Conservation (phyloP, 2,888 invertebrate genomes). For the Nomada ruficornis region DNA sequence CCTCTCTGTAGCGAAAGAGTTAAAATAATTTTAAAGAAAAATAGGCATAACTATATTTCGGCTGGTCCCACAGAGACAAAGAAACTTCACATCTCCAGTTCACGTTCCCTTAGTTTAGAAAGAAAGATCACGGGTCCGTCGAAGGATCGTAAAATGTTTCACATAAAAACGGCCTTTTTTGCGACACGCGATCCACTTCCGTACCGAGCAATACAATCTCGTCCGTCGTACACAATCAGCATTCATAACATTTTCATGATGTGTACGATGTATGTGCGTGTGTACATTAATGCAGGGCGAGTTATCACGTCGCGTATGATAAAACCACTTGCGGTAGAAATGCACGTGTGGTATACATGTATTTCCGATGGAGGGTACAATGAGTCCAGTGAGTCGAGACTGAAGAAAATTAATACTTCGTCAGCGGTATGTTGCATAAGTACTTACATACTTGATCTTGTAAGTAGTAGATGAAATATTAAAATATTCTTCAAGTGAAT, state of each 20-base stretch:
- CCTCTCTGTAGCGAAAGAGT: too few relatives aligned
- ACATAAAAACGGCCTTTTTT: conserved; percentile 27
- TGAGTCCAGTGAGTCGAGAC: conserved; percentile 43
- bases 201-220: conserved; percentile 19
- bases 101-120: not conserved
- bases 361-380: conserved; percentile 40
- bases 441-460: too few relatives aligned
- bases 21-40: not conserved
- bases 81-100: not conserved
- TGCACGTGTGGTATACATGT: conserved; percentile 9
- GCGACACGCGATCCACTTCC: conserved; percentile 31
- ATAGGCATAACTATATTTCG: too few relatives aligned
- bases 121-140: not conserved
- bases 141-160: conserved; percentile 31
- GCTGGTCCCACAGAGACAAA: not conserved
- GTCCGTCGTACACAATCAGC: conserved; percentile 36
- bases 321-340: conserved; percentile 50
- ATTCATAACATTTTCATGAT: conserved; percentile 32
- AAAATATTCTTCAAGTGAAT: too few relatives aligned
- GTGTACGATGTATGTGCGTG: conserved; percentile 24
- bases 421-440: not conserved
- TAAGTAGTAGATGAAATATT: too few relatives aligned
- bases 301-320: conserved; percentile 60
- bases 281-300: conserved; percentile 29
- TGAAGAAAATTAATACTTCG: conserved; percentile 22